These are phyloP conservation scores for Tenodera sinensis DNA, from an alignment of 2,888 invertebrate genomes.

Conservation along the genomic window DNA sequence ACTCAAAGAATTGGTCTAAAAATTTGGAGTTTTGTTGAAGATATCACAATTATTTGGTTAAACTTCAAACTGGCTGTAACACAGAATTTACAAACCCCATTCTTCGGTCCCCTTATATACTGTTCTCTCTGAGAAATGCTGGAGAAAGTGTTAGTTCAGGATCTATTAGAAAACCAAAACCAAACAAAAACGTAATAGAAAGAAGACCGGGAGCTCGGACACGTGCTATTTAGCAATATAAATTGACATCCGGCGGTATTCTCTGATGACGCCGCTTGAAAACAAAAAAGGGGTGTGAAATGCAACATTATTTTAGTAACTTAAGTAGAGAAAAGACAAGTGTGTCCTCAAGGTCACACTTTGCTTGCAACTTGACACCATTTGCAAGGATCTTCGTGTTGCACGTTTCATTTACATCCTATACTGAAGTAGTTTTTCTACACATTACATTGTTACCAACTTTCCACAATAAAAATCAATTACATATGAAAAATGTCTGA, in stretches of 20 bases:
- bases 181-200: neutral
- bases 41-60: no score
- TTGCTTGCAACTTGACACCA: neutral
- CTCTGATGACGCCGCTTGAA: neutral
- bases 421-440: no score
- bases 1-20: no score
- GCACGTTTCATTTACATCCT: neutral
- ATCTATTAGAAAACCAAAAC: neutral
- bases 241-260: neutral
- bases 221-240: neutral
- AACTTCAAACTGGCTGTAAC: no score
- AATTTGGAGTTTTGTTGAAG: no score
- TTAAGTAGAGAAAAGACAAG: neutral
- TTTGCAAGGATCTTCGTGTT: neutral
- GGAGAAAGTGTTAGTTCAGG: no score
- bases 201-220: neutral
- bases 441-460: no score
- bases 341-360: neutral
- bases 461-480: no score
- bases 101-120: no score
- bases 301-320: neutral
- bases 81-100: no score
- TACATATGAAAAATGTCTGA: no score
- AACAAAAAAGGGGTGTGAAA: neutral
- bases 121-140: no score